phyloP scores from a whole-genome alignment of 2,113 vertebrate genomes.

The Tragelaphus scriptus region DNA sequence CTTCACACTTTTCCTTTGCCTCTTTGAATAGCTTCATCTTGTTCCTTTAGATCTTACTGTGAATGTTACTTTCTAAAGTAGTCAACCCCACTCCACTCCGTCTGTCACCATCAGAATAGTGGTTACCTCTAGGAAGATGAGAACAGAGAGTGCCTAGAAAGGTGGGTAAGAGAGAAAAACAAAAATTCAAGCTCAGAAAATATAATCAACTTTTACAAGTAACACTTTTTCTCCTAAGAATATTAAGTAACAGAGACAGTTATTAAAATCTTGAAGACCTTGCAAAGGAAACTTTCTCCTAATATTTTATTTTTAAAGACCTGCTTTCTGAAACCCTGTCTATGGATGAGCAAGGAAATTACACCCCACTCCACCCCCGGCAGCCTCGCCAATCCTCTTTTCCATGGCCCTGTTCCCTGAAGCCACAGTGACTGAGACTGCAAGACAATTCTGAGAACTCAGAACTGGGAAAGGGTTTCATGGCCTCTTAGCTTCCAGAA shows the following conservation, averaged over 20 bases:
- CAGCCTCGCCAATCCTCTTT: background rate
- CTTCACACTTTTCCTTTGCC: background rate
- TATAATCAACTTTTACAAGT: background rate
- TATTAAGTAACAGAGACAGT: background rate
- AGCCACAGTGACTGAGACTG: background rate
- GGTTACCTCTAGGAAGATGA: background rate
- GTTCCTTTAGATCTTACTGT: background rate
- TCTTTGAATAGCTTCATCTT: background rate
- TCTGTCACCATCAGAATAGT: background rate
- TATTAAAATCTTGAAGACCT: background rate
- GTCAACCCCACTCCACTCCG: no score
- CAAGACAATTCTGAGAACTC: background rate
- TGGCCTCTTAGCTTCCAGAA: conserved; percentile 62
- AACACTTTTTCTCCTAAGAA: background rate
- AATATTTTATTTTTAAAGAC: background rate
- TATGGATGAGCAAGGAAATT: background rate
- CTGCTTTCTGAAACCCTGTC: background rate
- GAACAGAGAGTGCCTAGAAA: background rate
- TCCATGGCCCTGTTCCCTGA: background rate
- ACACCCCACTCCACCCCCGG: background rate
- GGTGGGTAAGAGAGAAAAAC: background rate
- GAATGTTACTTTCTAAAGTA: background rate
- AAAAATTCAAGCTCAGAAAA: background rate
- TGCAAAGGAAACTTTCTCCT: background rate
- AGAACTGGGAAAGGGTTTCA: conserved; percentile 33